Base-by-base conservation (phyloP, 92 coral and sea anemone species). In the Montipora capitata region DNA sequence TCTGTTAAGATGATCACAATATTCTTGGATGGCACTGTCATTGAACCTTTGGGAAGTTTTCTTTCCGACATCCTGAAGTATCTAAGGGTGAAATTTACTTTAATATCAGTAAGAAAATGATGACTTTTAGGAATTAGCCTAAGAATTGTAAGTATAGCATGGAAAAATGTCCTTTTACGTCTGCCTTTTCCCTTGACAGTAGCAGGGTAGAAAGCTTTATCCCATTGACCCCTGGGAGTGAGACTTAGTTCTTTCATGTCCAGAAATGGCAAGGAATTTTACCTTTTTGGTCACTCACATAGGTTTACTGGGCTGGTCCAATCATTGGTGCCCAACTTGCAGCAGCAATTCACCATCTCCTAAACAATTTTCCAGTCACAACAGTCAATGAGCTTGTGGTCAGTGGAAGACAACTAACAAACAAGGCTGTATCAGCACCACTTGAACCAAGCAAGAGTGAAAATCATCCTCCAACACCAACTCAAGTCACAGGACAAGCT, bases 271-370 rank as follows among this genome's bases (percentile, higher is more conserved):
- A 11, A 39, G 44, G 48, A 1, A 65, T 80, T 7, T 5, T 65
- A 3, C 17, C 0, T 45, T n/a, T 38, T 3, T 59, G 42, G 11
- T 18, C 27, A 20, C 11, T 42, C 59, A 10, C 40, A 8, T 8
- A 92, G 95, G 90, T 92, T 10, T 92, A 92, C 68, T 92, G 92
- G 95, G 9, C 54, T 43, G 95, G 95, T 52, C 93, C 95, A 66
- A 52, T 88, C 11, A 17, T 76, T 79, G 95, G 95, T 20, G 89
- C 91, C 5, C 63, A 79, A 3, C 66, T 92, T 3, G 95, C 95
- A 48, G 68, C 89, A 41, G 89, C 68, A n/a, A 75, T 67, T n/a
- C 58, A 85, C 57, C 68, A 75, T 16, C 39, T 85, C 14, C 43
- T 72, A 48, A 39, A 45, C 48, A 85, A 49, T 72, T 85, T 85